Conservation (phyloP, 2,797 vertebrate species). For the Holocentrus rufus region DNA sequence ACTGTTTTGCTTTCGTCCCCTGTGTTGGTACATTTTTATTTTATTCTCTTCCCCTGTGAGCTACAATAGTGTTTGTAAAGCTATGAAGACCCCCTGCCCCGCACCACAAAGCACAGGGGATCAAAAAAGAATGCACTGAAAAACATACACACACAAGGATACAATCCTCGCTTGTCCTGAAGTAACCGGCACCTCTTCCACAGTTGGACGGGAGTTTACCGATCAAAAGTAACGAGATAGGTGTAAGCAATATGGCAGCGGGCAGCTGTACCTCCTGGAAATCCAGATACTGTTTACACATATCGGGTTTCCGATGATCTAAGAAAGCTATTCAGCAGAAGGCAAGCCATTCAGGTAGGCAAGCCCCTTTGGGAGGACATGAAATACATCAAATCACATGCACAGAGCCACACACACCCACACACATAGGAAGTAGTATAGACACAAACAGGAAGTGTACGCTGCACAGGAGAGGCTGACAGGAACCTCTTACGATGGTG, state of each 20-base stretch:
- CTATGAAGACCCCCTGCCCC: neutral
- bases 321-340: slow-evolving; percentile 40
- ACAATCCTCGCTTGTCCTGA: slow-evolving; percentile 38
- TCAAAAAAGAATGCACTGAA: neutral
- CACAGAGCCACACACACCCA: slow-evolving; percentile 16
- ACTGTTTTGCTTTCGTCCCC: neutral
- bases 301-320: slow-evolving; percentile 52
- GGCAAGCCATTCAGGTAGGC: neutral
- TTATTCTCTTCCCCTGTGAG: neutral
- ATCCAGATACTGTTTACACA: slow-evolving; percentile 55
- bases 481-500: slow-evolving; percentile 36
- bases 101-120: slow-evolving; percentile 10
- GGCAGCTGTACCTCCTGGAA: slow-evolving; percentile 32
- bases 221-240: slow-evolving; percentile 59
- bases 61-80: neutral
- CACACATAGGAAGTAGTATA: slow-evolving; percentile 65
- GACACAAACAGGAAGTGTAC: slow-evolving; percentile 65
- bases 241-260: slow-evolving; percentile 54
- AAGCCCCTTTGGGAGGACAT: neutral
- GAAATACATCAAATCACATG: slow-evolving; percentile 25
- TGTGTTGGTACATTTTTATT: neutral
- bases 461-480: slow-evolving; percentile 26
- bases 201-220: slow-evolving; percentile 1
- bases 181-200: slow-evolving; percentile 48
- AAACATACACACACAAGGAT: slow-evolving; percentile 18